Conservation (phyloP, 1,140 invertebrate genomes). For the Rhagoletis pomonella region DNA sequence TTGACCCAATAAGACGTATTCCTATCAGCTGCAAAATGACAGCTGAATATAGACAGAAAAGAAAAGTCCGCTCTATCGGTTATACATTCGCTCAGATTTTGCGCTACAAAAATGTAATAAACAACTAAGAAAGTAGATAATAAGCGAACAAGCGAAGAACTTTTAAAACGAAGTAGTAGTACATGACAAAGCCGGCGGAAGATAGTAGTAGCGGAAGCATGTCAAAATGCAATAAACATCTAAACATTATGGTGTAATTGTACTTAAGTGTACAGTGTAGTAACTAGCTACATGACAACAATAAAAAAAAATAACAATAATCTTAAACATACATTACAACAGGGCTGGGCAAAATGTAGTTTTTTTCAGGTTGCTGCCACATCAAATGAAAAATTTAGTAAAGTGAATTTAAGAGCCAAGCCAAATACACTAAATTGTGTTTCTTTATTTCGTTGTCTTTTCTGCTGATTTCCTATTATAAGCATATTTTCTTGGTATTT, state of each 20-base stretch:
- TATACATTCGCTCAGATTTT: too few species aligned
- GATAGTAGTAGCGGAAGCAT: neutral
- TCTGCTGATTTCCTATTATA: neutral
- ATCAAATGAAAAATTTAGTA: neutral
- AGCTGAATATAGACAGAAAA: too few species aligned
- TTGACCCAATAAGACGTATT: too few species aligned
- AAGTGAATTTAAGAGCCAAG: neutral
- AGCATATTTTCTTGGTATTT: neutral
- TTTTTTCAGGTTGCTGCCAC: neutral
- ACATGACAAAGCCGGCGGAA: neutral
- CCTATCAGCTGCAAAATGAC: too few species aligned
- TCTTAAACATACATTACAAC: neutral
- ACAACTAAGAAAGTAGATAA: neutral
- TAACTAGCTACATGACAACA: neutral
- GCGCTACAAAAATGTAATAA: too few species aligned
- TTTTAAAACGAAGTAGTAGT: neutral
- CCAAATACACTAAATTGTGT: constrained; percentile 5
- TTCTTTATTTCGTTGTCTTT: neutral
- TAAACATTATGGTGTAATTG: neutral
- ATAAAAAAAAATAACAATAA: neutral
- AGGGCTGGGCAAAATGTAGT: neutral
- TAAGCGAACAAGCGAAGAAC: neutral
- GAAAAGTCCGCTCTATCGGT: too few species aligned
- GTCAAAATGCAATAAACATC: neutral
- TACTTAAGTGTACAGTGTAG: neutral